Evolutionary conservation across 2,888 invertebrate species (phyloP).

Genomic region (Buathra laborator): DNA sequence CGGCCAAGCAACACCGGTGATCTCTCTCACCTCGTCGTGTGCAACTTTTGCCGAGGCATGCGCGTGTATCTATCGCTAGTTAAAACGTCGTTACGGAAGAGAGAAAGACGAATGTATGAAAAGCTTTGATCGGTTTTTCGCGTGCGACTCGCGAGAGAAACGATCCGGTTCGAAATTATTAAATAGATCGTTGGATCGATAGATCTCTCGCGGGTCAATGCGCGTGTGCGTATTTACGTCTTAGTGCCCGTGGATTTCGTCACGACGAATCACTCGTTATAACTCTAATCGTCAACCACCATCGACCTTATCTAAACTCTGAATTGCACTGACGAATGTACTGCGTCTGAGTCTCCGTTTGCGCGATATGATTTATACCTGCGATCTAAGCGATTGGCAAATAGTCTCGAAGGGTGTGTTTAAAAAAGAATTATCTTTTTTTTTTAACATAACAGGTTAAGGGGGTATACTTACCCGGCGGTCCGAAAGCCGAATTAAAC

Average conservation of each 20-base stretch:
- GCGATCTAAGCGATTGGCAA: background rate
- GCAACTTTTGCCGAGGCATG: conserved; percentile 5
- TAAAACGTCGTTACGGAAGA: conserved; percentile 14
- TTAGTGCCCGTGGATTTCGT: conserved; percentile 40
- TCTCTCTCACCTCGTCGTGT: conserved; percentile 31
- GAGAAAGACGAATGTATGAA: conserved; percentile 5
- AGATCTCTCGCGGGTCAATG: conserved; percentile 58
- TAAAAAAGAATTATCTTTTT: too few species aligned
- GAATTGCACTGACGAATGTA: conserved; percentile 8
- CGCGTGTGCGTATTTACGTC: conserved; percentile 51
- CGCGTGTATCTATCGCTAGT: background rate
- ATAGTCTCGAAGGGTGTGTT: background rate
- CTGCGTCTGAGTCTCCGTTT: background rate
- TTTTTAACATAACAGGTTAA: too few species aligned
- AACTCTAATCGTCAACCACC: conserved; percentile 44
- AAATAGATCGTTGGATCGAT: conserved; percentile 54
- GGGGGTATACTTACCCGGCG: too few species aligned
- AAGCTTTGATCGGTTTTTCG: conserved; percentile 23
- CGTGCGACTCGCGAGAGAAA: conserved; percentile 8
- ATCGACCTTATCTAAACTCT: conserved; percentile 18
- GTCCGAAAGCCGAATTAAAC: too few species aligned
- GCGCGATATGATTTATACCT: background rate
- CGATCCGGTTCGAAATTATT: conserved; percentile 47
- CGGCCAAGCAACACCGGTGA: conserved; percentile 14
- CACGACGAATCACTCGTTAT: conserved; percentile 55